phyloP scores from a whole-genome alignment of 1,140 invertebrate species.

The Pseudomyrmex pallidus region DNA sequence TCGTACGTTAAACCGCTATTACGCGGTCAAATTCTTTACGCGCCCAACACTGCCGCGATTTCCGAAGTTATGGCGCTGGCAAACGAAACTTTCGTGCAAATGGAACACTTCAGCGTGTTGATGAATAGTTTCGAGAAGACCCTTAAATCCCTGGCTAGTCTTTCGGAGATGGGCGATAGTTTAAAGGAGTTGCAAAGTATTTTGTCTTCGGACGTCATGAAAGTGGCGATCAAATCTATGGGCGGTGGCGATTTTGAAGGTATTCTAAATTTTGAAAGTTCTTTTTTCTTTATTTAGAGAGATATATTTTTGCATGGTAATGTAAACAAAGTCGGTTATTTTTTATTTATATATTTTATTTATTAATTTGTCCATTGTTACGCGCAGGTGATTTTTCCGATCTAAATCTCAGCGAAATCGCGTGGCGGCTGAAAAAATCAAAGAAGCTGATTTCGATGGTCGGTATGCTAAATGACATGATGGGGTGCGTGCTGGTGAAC shows the following conservation, averaged over 20 bases:
- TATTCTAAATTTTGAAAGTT: not conserved
- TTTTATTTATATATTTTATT: not conserved
- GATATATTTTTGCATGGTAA: too few species aligned
- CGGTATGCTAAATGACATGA: conserved; percentile 83
- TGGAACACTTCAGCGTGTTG: conserved; percentile 84
- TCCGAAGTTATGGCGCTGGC: conserved; percentile 86
- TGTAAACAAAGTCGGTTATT: too few species aligned
- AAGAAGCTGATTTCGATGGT: conserved; percentile 78
- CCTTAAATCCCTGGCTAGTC: conserved; percentile 83
- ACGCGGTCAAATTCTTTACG: conserved; percentile 88
- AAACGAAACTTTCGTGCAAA: conserved; percentile 87
- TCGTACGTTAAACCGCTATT: conserved; percentile 88
- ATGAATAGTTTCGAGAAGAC: conserved; percentile 84
- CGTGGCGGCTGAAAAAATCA: conserved; percentile 78
- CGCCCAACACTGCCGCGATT: conserved; percentile 84
- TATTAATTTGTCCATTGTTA: not conserved
- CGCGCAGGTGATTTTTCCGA: conserved; percentile 72
- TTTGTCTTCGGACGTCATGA: conserved; percentile 81
- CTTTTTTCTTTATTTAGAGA: too few species aligned
- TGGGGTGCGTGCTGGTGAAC: conserved; percentile 87
- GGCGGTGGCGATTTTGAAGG: conserved; percentile 73
- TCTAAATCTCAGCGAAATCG: conserved; percentile 77
- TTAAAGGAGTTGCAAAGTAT: conserved; percentile 83
- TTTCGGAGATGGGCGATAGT: conserved; percentile 83
- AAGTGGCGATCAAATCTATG: conserved; percentile 79